phyloP scores from a whole-genome alignment of 1,140 invertebrate species.

The Coenobita brevimanus region DNA sequence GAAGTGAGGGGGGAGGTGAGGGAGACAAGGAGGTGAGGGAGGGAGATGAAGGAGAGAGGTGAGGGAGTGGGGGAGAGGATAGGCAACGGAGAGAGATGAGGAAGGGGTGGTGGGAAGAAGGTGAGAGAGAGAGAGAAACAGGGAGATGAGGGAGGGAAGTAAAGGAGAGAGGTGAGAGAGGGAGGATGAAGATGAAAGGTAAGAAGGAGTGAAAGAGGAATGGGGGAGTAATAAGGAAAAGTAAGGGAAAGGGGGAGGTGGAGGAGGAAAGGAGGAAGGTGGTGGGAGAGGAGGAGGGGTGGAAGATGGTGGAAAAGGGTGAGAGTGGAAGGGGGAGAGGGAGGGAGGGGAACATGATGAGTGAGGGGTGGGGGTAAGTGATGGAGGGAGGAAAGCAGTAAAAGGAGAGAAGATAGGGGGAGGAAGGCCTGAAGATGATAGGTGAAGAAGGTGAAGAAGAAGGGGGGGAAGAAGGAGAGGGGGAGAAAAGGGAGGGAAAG shows the following conservation, averaged over 20 bases:
- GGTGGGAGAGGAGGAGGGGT: not conserved
- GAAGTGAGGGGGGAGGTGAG: not conserved
- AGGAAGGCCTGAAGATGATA: not conserved
- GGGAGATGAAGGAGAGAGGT: not conserved
- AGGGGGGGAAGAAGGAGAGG: too few species aligned
- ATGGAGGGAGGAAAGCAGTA: not conserved
- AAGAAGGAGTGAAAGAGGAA: not conserved
- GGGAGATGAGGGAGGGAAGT: not conserved
- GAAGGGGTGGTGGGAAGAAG: not conserved
- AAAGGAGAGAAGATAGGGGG: not conserved
- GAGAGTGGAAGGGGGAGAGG: too few species aligned
- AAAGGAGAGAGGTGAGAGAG: not conserved
- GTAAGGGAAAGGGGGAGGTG: not conserved
- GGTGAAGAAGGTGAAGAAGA: too few species aligned
- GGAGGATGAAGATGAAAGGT: not conserved
- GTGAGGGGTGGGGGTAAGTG: not conserved
- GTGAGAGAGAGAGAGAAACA: slow-evolving; percentile 1
- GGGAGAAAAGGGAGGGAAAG: too few species aligned
- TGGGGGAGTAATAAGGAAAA: not conserved
- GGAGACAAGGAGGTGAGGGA: not conserved
- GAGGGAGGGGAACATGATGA: not conserved
- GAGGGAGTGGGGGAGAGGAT: not conserved
- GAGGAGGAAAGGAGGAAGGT: not conserved
- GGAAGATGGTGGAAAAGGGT: not conserved
- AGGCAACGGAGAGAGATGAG: not conserved